Evolutionary conservation across 2,797 vertebrate genomes (phyloP).

Genomic region (Syndactyla subalaris): DNA sequence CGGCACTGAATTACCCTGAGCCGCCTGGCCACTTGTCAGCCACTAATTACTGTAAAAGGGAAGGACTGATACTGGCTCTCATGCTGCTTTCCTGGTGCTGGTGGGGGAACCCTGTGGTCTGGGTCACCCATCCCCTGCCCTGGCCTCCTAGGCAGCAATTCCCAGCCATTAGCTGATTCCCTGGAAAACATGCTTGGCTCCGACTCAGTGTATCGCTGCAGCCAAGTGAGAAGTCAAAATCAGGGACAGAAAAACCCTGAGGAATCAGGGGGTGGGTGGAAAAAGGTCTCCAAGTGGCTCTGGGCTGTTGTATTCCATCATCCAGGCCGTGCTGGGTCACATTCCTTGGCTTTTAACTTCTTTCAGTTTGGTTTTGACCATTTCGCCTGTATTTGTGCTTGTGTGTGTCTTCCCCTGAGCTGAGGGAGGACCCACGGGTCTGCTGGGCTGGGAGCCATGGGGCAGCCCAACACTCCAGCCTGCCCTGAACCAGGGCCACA

Average conservation of each 20-base stretch:
- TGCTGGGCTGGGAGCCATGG: accelerated
- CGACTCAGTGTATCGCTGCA: neutral
- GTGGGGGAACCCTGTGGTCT: neutral
- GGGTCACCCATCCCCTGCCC: neutral
- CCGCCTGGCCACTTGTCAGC: neutral
- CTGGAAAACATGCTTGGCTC: neutral
- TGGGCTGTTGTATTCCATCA: neutral
- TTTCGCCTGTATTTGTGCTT: neutral
- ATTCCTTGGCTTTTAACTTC: neutral
- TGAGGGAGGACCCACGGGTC: neutral
- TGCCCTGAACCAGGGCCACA: accelerated
- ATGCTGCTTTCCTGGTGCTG: accelerated
- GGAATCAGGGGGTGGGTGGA: neutral
- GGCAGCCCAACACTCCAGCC: neutral
- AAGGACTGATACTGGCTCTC: neutral
- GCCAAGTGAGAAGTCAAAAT: neutral
- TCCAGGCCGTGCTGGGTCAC: neutral
- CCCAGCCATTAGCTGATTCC: neutral
- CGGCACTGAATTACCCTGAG: neutral
- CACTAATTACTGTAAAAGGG: slow-evolving; percentile 17
- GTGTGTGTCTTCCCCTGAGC: neutral
- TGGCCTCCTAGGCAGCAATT: neutral
- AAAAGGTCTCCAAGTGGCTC: neutral
- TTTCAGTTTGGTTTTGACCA: accelerated
- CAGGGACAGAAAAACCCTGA: neutral